A percentile compares a stretch with the other conserved stretches of the same genome.
These are phyloP conservation scores for Acinonyx jubatus DNA, from an alignment of 2,113 vertebrate genomes.

Conservation along the genomic window DNA sequence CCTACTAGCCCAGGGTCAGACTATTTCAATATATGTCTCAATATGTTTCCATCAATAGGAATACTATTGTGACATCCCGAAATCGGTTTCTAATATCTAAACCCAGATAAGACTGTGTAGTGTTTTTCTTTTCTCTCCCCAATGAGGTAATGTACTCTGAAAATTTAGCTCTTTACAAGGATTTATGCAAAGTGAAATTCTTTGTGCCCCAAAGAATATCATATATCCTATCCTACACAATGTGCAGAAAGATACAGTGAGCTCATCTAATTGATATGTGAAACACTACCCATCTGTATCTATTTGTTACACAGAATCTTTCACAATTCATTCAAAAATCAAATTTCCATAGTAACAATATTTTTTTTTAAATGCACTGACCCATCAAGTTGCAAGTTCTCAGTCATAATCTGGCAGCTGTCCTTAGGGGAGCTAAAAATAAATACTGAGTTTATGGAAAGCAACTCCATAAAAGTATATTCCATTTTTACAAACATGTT, in stretches of 20 bases:
- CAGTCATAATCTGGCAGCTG: neutral
- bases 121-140: neutral
- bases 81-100: neutral
- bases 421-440: neutral
- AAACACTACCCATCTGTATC: neutral
- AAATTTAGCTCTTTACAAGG: neutral
- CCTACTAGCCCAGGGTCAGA: too few relatives aligned
- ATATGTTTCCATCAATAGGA: neutral
- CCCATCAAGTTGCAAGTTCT: neutral
- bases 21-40: neutral
- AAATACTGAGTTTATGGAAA: neutral
- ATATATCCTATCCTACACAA: neutral
- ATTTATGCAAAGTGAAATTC: neutral
- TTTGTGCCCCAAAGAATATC: neutral
- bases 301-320: neutral
- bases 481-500: neutral
- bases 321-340: neutral
- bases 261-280: neutral
- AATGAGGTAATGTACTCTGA: neutral
- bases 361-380: neutral
- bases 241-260: neutral
- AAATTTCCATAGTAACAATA: neutral
- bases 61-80: neutral
- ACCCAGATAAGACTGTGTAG: rapidly evolving
- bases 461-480: neutral